A percentile compares a stretch with the other conserved stretches of the same genome.
Conservation (phyloP, 2,888 invertebrate genomes). For the Euzophera pinguis region DNA sequence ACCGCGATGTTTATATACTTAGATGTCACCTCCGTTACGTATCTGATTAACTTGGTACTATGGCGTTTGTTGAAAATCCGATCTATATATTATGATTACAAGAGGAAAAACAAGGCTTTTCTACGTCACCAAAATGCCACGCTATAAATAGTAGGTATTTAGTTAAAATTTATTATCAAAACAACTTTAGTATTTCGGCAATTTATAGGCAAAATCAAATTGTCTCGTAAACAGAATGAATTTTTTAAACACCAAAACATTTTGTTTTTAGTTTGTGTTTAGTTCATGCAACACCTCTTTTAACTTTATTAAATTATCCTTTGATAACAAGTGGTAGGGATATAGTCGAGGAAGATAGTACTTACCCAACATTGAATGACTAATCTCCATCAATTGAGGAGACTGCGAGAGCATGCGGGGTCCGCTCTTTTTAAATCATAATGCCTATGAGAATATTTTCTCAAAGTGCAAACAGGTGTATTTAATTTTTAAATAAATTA, state of each 20-base stretch:
- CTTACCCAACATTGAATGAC: conserved; percentile 39
- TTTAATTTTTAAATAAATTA: too few species aligned
- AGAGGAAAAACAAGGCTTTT: background rate
- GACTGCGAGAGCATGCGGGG: conserved; percentile 2
- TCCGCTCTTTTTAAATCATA: background rate
- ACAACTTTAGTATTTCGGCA: background rate
- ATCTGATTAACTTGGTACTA: background rate
- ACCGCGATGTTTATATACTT: background rate
- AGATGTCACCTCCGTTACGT: background rate
- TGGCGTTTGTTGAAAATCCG: background rate
- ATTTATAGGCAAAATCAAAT: background rate
- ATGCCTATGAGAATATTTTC: background rate
- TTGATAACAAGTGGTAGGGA: background rate
- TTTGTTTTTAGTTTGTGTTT: too few species aligned
- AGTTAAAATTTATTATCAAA: background rate
- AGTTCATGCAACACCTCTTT: too few species aligned
- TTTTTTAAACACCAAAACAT: too few species aligned
- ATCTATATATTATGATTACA: background rate
- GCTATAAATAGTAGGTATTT: background rate
- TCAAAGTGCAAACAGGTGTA: too few species aligned
- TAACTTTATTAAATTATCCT: too few species aligned
- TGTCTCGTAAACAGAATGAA: background rate
- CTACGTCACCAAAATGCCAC: background rate
- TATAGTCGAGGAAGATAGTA: conserved; percentile 40
- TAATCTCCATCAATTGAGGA: conserved; percentile 51